Evolutionary conservation across 2,113 vertebrate genomes (phyloP).

Genomic region (Spea bombifrons): DNA sequence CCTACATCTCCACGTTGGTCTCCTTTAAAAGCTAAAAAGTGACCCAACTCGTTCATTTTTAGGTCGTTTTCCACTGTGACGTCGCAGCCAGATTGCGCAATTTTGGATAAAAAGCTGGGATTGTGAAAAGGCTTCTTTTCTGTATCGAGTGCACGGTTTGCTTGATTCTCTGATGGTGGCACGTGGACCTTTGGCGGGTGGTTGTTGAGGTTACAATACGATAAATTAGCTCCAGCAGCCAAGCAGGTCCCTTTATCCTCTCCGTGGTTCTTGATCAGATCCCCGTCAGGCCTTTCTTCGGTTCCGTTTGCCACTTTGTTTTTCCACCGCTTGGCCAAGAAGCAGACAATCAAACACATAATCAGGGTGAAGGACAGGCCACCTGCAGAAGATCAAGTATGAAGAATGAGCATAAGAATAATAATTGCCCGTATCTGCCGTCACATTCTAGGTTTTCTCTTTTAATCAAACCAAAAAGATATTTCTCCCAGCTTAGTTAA

Average conservation of each 20-base stretch:
- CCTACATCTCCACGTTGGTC: neutral
- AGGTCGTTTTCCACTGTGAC: neutral
- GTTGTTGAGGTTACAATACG: neutral
- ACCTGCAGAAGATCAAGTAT: constrained; percentile 14
- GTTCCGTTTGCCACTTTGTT: neutral
- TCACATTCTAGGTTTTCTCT: too few species aligned
- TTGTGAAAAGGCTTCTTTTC: neutral
- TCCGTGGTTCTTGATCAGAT: neutral
- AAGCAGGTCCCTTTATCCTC: neutral
- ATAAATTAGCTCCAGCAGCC: too few species aligned
- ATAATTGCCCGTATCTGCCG: too few species aligned
- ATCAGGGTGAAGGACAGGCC: constrained; percentile 28
- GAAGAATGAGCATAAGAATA: neutral
- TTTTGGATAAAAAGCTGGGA: neutral
- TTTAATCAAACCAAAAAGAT: too few species aligned
- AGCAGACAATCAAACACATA: neutral
- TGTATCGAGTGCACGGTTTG: neutral
- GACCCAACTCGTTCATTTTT: neutral
- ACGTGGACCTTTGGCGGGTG: neutral
- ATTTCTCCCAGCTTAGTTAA: too few species aligned
- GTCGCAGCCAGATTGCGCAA: neutral
- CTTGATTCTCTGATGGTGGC: neutral
- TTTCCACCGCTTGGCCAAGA: neutral
- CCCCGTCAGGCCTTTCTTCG: neutral
- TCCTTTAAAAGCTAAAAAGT: neutral